These are phyloP conservation scores for Gopherus flavomarginatus DNA, from an alignment of 2,113 vertebrate genomes.

Conservation along the genomic window DNA sequence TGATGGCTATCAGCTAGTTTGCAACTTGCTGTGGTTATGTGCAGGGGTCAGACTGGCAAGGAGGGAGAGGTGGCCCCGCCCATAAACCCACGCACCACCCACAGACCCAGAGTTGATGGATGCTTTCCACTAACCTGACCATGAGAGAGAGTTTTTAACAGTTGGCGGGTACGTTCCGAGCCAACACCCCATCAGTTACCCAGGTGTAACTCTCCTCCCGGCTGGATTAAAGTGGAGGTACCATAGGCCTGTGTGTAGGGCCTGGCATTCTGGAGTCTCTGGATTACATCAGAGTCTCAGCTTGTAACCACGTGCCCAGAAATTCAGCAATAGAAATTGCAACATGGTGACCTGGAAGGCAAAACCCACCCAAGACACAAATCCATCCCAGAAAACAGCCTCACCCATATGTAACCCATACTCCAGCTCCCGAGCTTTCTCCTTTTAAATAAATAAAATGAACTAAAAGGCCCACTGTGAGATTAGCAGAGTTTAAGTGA, in stretches of 20 bases:
- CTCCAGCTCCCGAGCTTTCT: neutral
- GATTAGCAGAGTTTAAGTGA: neutral
- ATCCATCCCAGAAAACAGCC: neutral
- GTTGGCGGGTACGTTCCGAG: neutral
- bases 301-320: neutral
- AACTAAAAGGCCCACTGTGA: neutral
- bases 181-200: neutral
- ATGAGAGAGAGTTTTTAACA: neutral
- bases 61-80: neutral
- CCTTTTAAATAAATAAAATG: neutral
- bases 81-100: neutral
- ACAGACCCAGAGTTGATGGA: neutral
- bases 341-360: neutral
- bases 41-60: rapidly evolving
- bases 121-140: neutral
- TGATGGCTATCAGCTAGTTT: neutral
- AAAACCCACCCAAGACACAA: neutral
- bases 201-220: neutral
- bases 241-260: neutral
- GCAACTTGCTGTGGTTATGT: neutral
- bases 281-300: rapidly evolving
- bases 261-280: neutral
- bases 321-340: neutral
- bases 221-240: neutral
- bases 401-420: neutral